These are phyloP conservation scores for Aphis craccivora DNA, from an alignment of 1,140 invertebrate species.

Conservation along the genomic window DNA sequence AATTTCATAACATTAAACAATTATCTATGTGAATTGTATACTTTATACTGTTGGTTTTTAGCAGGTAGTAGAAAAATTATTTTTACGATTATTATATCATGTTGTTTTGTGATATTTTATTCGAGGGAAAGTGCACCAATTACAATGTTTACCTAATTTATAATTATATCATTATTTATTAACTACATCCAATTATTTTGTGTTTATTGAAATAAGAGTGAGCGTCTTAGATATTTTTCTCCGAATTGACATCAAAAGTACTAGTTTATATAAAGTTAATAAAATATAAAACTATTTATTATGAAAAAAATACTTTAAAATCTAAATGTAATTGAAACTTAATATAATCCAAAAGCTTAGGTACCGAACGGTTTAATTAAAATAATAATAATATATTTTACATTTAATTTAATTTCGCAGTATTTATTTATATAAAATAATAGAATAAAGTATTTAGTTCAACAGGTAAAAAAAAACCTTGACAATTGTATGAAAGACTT, in stretches of 20 bases:
- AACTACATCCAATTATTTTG: neutral
- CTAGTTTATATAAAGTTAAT: neutral
- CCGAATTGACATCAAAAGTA: neutral
- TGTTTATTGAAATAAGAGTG: neutral
- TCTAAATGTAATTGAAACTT: neutral
- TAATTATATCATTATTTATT: neutral
- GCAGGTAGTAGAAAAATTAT: neutral
- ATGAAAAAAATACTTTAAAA: neutral
- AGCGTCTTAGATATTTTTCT: neutral
- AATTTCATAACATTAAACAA: neutral
- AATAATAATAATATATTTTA: too few relatives aligned
- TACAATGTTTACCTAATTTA: neutral
- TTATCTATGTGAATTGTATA: neutral
- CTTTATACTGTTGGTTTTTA: neutral
- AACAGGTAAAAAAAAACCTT: neutral
- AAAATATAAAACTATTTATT: neutral
- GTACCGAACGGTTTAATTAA: too few relatives aligned
- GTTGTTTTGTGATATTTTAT: neutral
- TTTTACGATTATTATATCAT: neutral
- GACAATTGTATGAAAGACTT: neutral
- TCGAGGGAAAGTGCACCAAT: neutral
- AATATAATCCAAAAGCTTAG: neutral
- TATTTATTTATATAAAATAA: too few relatives aligned
- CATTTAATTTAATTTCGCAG: too few relatives aligned
- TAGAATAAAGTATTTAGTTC: neutral